A percentile compares a stretch with the other conserved stretches of the same genome.
Conservation (phyloP, 2,113 vertebrate genomes). For the rat (Rattus norvegicus) region GRCr8 NC_086021.1:62508001-62508500, state of each 20-base stretch:
- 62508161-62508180: neutral
- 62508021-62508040: conserved; percentile 53
- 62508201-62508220: neutral
- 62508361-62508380: conserved; percentile 89
- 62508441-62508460: conserved; percentile 99
- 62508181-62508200: conserved; percentile 62
- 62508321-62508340: conserved; percentile 79
- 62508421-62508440: conserved; percentile 98
- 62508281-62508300: conserved; percentile 46
- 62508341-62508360: conserved; percentile 88
- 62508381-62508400: conserved; percentile 89
- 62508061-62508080: neutral
- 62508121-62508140: conserved; percentile 3
- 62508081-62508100: neutral
- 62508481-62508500: conserved; percentile 98
- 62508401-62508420: conserved; percentile 95
- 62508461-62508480: conserved; percentile 97
- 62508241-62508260: conserved; percentile 57
- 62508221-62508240: accelerated
- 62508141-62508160: neutral
- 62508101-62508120: neutral
- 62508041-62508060: neutral
- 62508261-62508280: conserved; percentile 66
- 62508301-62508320: conserved; percentile 81
- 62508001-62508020: neutral